These are phyloP conservation scores for Myripristis murdjan DNA, from an alignment of 2,797 vertebrate genomes.

Conservation along the genomic window DNA sequence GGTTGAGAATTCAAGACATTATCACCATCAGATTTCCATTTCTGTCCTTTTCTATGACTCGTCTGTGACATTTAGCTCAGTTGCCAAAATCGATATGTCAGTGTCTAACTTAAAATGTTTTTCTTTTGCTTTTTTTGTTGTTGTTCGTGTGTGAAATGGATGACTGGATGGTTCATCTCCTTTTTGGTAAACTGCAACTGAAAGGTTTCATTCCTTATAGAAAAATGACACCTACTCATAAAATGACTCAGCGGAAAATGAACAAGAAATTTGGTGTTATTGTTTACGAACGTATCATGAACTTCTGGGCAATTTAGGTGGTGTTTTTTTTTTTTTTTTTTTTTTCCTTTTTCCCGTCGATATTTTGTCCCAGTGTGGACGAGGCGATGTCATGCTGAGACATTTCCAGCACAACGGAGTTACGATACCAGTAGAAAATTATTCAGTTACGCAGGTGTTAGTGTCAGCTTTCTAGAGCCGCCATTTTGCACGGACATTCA, in stretches of 20 bases:
- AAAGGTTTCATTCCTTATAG: constrained; percentile 19
- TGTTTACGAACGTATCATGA: no score
- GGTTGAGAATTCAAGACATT: constrained; percentile 19
- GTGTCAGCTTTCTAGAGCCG: no score
- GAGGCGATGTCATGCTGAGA: no score
- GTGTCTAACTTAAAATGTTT: not conserved
- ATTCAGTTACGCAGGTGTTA: no score
- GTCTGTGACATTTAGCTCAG: not conserved
- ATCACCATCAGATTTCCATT: not conserved
- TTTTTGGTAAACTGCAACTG: constrained; percentile 21
- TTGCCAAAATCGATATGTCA: not conserved
- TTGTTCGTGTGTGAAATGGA: constrained; percentile 37
- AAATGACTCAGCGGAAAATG: not conserved
- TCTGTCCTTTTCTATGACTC: not conserved
- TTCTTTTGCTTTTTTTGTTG: constrained; percentile 8
- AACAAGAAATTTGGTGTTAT: not conserved
- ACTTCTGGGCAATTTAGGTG: no score
- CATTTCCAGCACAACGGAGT: no score
- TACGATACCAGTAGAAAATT: no score
- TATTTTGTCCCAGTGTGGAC: no score
- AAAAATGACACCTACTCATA: constrained; percentile 14
- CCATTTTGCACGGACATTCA: no score
- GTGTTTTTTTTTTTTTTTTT: no score
- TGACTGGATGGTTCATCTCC: constrained; percentile 22
- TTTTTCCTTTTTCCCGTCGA: no score